phyloP scores from a whole-genome alignment of 2,113 vertebrate species.

The Erinaceus europaeus region DNA sequence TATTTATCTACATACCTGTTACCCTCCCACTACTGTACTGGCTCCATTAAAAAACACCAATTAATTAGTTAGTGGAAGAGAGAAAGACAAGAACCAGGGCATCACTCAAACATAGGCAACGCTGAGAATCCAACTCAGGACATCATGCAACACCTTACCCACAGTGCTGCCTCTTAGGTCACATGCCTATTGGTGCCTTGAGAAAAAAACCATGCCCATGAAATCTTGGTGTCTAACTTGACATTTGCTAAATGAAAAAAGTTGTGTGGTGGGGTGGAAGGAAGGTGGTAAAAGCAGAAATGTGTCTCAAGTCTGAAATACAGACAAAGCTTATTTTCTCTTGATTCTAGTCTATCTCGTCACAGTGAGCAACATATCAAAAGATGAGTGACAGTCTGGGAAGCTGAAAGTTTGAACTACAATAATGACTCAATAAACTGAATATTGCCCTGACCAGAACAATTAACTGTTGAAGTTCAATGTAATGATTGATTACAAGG shows the following conservation, averaged over 20 bases:
- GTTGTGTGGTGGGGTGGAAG: accelerated
- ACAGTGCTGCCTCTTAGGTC: no score
- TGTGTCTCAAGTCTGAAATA: neutral
- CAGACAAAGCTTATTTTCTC: neutral
- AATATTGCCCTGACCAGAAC: neutral
- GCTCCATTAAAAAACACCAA: no score
- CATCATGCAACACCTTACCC: no score
- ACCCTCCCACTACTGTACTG: neutral
- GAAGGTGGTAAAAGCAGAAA: neutral
- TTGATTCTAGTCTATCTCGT: neutral
- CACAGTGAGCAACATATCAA: neutral
- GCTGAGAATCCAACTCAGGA: no score
- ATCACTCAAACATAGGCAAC: no score
- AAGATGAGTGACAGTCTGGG: neutral
- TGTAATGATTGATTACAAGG: neutral
- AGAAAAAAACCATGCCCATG: neutral
- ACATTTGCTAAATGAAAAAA: no score
- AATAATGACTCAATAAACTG: neutral
- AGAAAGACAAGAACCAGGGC: no score
- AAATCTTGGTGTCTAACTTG: neutral
- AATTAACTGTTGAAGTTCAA: slow-evolving; percentile 12
- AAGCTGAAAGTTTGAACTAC: neutral
- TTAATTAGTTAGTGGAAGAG: no score
- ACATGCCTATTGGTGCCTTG: neutral
- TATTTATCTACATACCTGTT: neutral